Percentiles rank a stretch among this genome's conserved stretches.
Evolutionary conservation across 2,113 vertebrate species (phyloP).

Genomic region (Gallinago undulata): DNA sequence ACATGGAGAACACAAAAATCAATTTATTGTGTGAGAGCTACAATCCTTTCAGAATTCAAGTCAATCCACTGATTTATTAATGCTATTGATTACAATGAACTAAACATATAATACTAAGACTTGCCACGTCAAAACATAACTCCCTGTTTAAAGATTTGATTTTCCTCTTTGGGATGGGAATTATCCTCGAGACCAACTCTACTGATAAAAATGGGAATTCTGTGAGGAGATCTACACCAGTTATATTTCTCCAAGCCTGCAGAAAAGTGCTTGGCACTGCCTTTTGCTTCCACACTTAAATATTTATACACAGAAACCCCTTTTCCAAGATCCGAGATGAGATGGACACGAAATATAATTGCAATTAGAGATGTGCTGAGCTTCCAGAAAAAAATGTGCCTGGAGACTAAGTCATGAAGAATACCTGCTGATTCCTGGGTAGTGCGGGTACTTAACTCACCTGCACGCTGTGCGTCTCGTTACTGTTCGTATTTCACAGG

Average conservation of each 20-base stretch:
- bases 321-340: slow-evolving; percentile 61
- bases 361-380: slow-evolving; percentile 76
- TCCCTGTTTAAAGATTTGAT: neutral
- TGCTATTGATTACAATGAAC: slow-evolving; percentile 47
- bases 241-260: neutral
- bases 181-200: neutral
- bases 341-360: slow-evolving; percentile 75
- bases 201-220: neutral
- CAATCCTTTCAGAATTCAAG: slow-evolving; percentile 51
- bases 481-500: slow-evolving; percentile 73
- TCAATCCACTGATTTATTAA: slow-evolving; percentile 56
- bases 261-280: slow-evolving; percentile 22
- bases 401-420: slow-evolving; percentile 67
- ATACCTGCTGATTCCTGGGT: slow-evolving; percentile 72
- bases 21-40: slow-evolving; percentile 50
- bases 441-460: slow-evolving; percentile 71
- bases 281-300: slow-evolving; percentile 53
- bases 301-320: slow-evolving; percentile 49
- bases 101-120: slow-evolving; percentile 14
- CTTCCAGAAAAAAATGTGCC: slow-evolving; percentile 63
- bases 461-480: slow-evolving; percentile 72
- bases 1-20: slow-evolving; percentile 47
- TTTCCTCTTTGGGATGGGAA: neutral
- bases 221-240: neutral
- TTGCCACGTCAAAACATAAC: neutral